A percentile compares a stretch with the other conserved stretches of the same genome.
phyloP scores from a whole-genome alignment of 2,888 invertebrate species.

The Tinea pellionella region DNA sequence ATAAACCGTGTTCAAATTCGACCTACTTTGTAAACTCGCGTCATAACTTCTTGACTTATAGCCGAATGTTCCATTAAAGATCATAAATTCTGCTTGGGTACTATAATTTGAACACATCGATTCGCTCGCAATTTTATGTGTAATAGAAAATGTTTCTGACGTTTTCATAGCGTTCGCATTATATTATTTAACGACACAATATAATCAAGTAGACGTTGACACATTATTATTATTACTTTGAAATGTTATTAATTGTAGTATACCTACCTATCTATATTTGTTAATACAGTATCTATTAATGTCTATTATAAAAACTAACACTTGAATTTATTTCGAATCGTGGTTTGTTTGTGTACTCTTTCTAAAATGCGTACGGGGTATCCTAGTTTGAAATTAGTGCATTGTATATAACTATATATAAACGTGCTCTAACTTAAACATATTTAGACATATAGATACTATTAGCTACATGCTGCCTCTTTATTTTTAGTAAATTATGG shows the following conservation, averaged over 20 bases:
- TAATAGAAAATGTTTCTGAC: slow-evolving; percentile 4
- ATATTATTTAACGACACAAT: background rate
- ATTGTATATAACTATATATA: too few species aligned
- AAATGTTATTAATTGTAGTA: background rate
- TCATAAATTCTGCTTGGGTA: slow-evolving; percentile 6
- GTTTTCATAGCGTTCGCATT: background rate
- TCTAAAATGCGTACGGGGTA: too few species aligned
- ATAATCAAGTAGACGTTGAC: background rate
- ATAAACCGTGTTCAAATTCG: slow-evolving; percentile 19
- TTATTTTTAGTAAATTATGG: too few species aligned
- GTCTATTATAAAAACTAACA: too few species aligned
- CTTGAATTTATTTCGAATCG: too few species aligned
- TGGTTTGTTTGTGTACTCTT: too few species aligned
- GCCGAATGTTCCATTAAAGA: slow-evolving; percentile 11
- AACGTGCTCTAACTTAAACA: too few species aligned
- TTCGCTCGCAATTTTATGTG: slow-evolving; percentile 2
- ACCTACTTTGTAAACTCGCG: slow-evolving; percentile 23
- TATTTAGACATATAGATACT: too few species aligned
- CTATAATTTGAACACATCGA: slow-evolving; percentile 4
- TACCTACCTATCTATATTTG: too few species aligned
- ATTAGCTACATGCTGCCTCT: too few species aligned
- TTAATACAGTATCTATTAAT: too few species aligned
- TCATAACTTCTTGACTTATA: slow-evolving; percentile 23
- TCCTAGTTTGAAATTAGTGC: too few species aligned
- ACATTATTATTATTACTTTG: background rate